Base-by-base conservation (phyloP, 1,140 invertebrate species). In the Macrostomum lignano region DNA sequence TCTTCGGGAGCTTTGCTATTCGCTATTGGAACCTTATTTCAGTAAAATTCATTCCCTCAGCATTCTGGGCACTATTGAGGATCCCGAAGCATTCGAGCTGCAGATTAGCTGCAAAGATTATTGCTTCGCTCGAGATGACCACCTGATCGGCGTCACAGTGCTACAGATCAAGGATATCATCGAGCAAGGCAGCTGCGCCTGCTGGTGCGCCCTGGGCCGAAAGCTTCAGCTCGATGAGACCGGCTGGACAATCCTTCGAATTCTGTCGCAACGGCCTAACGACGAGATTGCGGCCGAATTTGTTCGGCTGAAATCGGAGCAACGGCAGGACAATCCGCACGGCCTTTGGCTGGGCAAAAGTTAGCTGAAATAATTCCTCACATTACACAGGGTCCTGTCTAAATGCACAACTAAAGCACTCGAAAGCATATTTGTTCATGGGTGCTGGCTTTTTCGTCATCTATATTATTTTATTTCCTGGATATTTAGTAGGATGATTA, bases 131-230 rank as follows among this genome's bases (percentile, higher is more conserved):
- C 32, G 32, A 13, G 7, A 21, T 10, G 32, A 33, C 19, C 32
- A 33, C 23, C 11, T 33, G 26, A 19, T 33, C 4, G 32, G 32
- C 3, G n/a, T 17, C 6, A 33, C 32, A 7, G 32, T 33, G 2
- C 9, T 33, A 9, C 19, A 13, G 7, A 61, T 98, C 3, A 74
- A 78, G 41, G 79, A 93, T 52, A 86, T 96, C 42, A n/a, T 33
- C 14, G 32, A 33, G 4, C 32, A 17, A 9, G 32, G 32, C 4
- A 14, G 21, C 3, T 24, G n/a, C 13, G 14, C 13, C 13, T 9
- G 14, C 5, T n/a, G 32, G 19, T 19, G 23, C 10, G 13, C 11
- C 17, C 20, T 33, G 10, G 32, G 21, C 5, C 32, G 32, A 5
- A 13, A 19, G 10, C 19, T 33, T 5, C 19, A 33, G 17, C 19